Percentiles rank a stretch among this genome's conserved stretches.
These are phyloP conservation scores for Eulemur mongoz DNA, from an alignment of 2,797 vertebrate genomes.

Conservation along the genomic window DNA sequence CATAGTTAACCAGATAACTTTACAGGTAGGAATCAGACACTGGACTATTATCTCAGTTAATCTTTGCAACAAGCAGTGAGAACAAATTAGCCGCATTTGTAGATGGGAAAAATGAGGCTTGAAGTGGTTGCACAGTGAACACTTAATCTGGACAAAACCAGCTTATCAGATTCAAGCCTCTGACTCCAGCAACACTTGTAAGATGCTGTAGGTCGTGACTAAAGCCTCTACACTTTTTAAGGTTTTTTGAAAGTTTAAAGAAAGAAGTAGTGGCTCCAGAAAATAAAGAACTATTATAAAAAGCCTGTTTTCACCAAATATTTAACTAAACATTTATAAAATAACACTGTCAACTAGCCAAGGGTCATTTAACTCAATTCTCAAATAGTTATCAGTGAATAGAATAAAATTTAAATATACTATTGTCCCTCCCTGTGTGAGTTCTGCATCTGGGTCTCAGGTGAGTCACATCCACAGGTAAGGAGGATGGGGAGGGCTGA, in stretches of 20 bases:
- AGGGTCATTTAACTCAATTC: background rate
- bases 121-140: background rate
- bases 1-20: background rate
- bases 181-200: background rate
- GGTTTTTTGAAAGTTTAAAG: background rate
- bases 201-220: accelerated
- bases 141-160: background rate
- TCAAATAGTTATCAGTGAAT: background rate
- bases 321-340: background rate
- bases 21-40: background rate
- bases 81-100: background rate
- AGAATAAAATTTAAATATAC: background rate
- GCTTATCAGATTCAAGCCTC: background rate
- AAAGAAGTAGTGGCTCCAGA: background rate
- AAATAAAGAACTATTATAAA: background rate
- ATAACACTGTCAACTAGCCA: background rate
- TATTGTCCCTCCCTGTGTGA: background rate
- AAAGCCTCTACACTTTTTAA: background rate
- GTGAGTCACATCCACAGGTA: background rate
- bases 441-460: background rate
- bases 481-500: background rate
- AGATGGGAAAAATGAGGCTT: background rate
- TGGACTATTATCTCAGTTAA: background rate
- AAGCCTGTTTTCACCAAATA: background rate
- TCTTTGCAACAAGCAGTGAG: background rate